Percentiles rank a stretch among this genome's conserved stretches.
Evolutionary conservation across 2,888 invertebrate species (phyloP).

Genomic region (Mythimna loreyi): DNA sequence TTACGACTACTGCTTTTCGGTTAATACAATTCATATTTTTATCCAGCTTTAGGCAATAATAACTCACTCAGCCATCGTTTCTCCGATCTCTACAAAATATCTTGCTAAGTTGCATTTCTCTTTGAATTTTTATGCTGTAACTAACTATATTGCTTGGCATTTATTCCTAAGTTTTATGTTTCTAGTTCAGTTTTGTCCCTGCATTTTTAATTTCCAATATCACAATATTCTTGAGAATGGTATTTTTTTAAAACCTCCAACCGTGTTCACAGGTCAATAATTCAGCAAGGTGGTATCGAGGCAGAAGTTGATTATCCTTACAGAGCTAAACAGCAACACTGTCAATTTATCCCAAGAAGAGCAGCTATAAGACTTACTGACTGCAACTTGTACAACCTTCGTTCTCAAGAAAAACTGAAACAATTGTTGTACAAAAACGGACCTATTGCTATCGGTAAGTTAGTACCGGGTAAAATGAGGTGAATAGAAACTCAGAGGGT

Average conservation of each 20-base stretch:
- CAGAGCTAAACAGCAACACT: background rate
- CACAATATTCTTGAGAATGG: too few relatives aligned
- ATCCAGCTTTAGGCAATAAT: background rate
- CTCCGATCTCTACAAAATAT: too few relatives aligned
- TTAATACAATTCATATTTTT: constrained; percentile 13
- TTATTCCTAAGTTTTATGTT: too few relatives aligned
- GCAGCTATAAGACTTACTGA: constrained; percentile 20
- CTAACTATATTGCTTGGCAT: too few relatives aligned
- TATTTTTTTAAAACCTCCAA: too few relatives aligned
- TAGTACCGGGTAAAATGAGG: too few relatives aligned
- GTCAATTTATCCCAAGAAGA: constrained; percentile 37
- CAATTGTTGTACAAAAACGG: constrained; percentile 40
- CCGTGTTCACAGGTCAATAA: constrained; percentile 43
- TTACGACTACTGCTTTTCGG: constrained; percentile 11
- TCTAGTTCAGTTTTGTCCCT: too few relatives aligned
- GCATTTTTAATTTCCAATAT: too few relatives aligned
- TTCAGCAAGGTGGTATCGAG: constrained; percentile 54
- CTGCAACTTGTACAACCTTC: constrained; percentile 16
- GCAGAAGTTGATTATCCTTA: constrained; percentile 62
- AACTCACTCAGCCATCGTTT: too few relatives aligned
- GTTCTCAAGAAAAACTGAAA: constrained; percentile 82
- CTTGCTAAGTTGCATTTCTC: too few relatives aligned
- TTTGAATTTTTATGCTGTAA: too few relatives aligned
- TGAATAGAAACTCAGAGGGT: too few relatives aligned
- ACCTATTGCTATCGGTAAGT: constrained; percentile 50